Percentiles rank a stretch among this genome's conserved stretches.
phyloP scores from a whole-genome alignment of 1,140 invertebrate genomes.

The Megalopta genalis region DNA sequence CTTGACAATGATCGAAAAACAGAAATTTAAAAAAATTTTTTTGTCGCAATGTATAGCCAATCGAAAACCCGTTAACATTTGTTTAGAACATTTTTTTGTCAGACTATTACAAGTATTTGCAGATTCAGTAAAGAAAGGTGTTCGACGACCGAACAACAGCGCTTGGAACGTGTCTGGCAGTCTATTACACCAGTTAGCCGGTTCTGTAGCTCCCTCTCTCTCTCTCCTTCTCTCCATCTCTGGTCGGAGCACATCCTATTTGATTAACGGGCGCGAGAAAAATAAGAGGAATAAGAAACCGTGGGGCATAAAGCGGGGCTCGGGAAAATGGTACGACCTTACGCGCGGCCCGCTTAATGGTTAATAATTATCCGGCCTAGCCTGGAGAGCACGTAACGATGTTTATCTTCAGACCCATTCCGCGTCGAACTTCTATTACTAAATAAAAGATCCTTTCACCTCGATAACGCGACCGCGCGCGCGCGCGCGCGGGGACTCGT shows the following conservation, averaged over 20 bases:
- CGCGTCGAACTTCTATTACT: slow-evolving; percentile 48
- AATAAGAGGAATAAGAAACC: neutral
- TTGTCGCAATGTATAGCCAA: too few species aligned
- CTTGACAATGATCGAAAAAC: too few species aligned
- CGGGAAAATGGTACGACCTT: slow-evolving; percentile 22
- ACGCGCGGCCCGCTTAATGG: slow-evolving; percentile 35
- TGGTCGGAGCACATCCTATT: neutral
- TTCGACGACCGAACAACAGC: too few species aligned
- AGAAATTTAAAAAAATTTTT: too few species aligned
- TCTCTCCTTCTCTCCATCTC: neutral
- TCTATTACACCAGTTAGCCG: neutral
- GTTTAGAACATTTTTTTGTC: too few species aligned
- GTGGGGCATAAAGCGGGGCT: neutral
- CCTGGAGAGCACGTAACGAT: slow-evolving; percentile 44
- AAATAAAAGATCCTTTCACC: slow-evolving; percentile 51
- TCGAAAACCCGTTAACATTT: too few species aligned
- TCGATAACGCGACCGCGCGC: slow-evolving; percentile 32
- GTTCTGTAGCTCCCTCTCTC: neutral
- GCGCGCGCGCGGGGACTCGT: too few species aligned
- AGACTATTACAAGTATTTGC: too few species aligned
- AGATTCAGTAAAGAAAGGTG: too few species aligned
- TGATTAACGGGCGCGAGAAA: slow-evolving; percentile 1
- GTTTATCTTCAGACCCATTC: slow-evolving; percentile 46
- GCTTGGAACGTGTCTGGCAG: too few species aligned
- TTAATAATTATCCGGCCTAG: slow-evolving; percentile 42